A percentile compares a stretch with the other conserved stretches of the same genome.
Evolutionary conservation across 1,140 invertebrate genomes (phyloP).

Genomic region (Zaprionus camerounensis): DNA sequence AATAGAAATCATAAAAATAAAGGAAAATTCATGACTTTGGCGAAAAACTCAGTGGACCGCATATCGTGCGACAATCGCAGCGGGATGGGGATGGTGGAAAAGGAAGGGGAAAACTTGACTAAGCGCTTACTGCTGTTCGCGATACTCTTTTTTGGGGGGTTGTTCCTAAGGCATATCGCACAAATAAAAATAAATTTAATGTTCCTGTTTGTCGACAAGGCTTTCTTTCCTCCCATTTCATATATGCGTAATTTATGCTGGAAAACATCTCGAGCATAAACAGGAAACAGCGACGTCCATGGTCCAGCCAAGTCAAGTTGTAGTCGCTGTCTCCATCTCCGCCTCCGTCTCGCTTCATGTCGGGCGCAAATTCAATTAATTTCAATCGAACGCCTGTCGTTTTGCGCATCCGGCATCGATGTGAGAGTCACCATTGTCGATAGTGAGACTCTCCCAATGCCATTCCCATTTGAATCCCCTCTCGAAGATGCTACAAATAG

Average conservation of each 20-base stretch:
- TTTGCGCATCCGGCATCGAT: constrained; percentile 74
- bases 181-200: constrained; percentile 83
- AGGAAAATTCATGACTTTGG: constrained; percentile 75
- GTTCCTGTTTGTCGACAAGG: constrained; percentile 69
- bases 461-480: constrained; percentile 23
- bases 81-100: not conserved
- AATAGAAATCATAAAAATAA: constrained; percentile 79
- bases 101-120: constrained; percentile 36
- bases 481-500: constrained; percentile 52
- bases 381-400: constrained; percentile 84
- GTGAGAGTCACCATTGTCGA: constrained; percentile 13
- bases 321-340: not conserved
- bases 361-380: constrained; percentile 83
- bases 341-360: constrained; percentile 24
- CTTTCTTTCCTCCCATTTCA: constrained; percentile 59
- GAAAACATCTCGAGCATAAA: constrained; percentile 78
- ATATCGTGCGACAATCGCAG: constrained; percentile 59
- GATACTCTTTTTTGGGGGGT: constrained; percentile 61
- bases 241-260: constrained; percentile 77
- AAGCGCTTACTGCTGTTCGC: constrained; percentile 52
- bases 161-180: constrained; percentile 24
- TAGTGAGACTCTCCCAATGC: not conserved
- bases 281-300: constrained; percentile 69
- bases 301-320: constrained; percentile 58
- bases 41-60: constrained; percentile 71